These are phyloP conservation scores for Crotophaga sulcirostris DNA, from an alignment of 2,113 vertebrate genomes.

Conservation along the genomic window DNA sequence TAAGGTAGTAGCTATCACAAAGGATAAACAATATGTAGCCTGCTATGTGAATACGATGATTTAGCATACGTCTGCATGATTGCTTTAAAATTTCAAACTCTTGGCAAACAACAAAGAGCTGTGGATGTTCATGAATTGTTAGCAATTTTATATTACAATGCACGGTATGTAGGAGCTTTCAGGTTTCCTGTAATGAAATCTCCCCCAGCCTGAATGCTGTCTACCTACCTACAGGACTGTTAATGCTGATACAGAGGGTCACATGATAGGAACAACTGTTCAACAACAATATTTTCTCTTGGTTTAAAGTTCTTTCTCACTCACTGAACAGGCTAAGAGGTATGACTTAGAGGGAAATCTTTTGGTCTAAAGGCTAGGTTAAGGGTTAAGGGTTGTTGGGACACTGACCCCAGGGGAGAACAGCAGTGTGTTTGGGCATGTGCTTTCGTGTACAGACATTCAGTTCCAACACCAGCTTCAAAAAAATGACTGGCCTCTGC, in stretches of 20 bases:
- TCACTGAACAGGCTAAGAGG: background rate
- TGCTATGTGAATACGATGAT: background rate
- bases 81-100: background rate
- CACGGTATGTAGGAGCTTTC: background rate
- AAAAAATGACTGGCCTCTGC: background rate
- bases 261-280: background rate
- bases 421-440: fast-evolving
- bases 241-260: background rate
- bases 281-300: background rate
- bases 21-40: background rate
- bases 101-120: background rate
- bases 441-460: background rate
- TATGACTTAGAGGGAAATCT: background rate
- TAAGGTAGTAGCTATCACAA: background rate
- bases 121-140: background rate
- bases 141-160: background rate
- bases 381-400: background rate
- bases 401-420: background rate
- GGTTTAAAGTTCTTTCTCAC: background rate
- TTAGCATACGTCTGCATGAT: background rate
- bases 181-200: background rate
- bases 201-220: background rate
- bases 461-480: background rate
- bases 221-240: background rate
- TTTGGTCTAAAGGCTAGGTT: background rate